Percentiles rank a stretch among this genome's conserved stretches.
Conservation (phyloP, 2,888 invertebrate species). For the Galeruca laticollis region DNA sequence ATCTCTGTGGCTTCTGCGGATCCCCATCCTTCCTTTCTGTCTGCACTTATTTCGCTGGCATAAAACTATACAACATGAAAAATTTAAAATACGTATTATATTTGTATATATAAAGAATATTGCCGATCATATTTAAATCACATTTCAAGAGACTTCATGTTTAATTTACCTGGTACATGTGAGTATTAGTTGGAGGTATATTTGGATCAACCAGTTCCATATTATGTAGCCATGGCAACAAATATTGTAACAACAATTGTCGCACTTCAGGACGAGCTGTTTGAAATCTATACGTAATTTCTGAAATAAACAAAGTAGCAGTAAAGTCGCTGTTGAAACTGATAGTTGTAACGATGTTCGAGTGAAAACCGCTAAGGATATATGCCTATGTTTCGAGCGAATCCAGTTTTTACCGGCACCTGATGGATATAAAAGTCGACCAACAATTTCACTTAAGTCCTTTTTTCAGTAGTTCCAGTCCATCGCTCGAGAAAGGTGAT, state of each 20-base stretch:
- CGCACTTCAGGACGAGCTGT: constrained; percentile 94
- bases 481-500: too few species aligned
- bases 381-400: too few species aligned
- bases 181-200: constrained; percentile 86
- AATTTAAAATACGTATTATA: neutral
- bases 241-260: constrained; percentile 89
- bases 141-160: too few species aligned
- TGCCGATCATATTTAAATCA: too few species aligned
- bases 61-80: constrained; percentile 63
- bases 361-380: too few species aligned
- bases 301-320: constrained; percentile 69
- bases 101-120: neutral
- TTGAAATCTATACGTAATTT: constrained; percentile 97
- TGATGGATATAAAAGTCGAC: too few species aligned
- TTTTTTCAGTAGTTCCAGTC: too few species aligned
- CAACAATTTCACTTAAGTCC: too few species aligned
- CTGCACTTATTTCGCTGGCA: constrained; percentile 69
- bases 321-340: constrained; percentile 10
- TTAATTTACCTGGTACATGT: constrained; percentile 81
- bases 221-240: constrained; percentile 98
- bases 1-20: constrained; percentile 99
- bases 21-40: constrained; percentile 93
- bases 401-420: too few species aligned
- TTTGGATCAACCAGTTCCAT: constrained; percentile 98
- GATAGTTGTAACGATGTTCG: too few species aligned